Evolutionary conservation across 2,113 vertebrate species (phyloP), one percentile per base, ranked within the genome.

Genomic region (Amblyopsis rosae): DNA sequence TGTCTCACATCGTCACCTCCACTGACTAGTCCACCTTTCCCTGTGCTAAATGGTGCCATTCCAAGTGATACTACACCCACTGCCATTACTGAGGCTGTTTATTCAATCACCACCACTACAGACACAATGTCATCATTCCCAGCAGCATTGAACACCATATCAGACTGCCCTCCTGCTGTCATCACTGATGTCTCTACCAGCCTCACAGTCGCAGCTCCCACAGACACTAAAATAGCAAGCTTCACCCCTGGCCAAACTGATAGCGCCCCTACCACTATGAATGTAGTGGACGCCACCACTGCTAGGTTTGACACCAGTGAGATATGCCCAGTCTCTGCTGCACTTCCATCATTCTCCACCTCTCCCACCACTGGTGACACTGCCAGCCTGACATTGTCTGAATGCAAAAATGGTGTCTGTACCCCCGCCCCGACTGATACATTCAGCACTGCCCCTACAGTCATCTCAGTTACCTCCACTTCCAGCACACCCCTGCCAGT

Each of bases 1-100:
- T 69, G 78, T 64, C 73, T 48, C 47, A 10, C 59, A 54, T 55
- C 75, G 72, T 75, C 68, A 70, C 32, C 70, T 67, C 61, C 73
- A 65, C 74, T 54, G 32, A 46, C 75, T 72, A 55, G 59, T 76
- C 54, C 41, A 0, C 32, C 78, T 67, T 58, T 66, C 12, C 66
- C 54, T 33, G 68, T 77, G 48, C 53, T 65, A 63, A 78, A 66
- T 65, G 65, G 49, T 32, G 3, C 59, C 49, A 19, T 61, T 59
- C 65, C 71, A 58, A 59, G 66, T 65, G 66, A 77, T 59, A 51
- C 26, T 56, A 1, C 50, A 61, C 26, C 75, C 62, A n/a, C 70
- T 72, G 41, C 3, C 64, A 26, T n/a, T 72, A 49, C 48, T 62
- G 79, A 71, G 69, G 67, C 58, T 59, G 61, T 69, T 63, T 53